Evolutionary conservation across 1,140 invertebrate genomes (phyloP), one percentile per base, ranked within the genome.

Genomic region (Bombus soroeensis): DNA sequence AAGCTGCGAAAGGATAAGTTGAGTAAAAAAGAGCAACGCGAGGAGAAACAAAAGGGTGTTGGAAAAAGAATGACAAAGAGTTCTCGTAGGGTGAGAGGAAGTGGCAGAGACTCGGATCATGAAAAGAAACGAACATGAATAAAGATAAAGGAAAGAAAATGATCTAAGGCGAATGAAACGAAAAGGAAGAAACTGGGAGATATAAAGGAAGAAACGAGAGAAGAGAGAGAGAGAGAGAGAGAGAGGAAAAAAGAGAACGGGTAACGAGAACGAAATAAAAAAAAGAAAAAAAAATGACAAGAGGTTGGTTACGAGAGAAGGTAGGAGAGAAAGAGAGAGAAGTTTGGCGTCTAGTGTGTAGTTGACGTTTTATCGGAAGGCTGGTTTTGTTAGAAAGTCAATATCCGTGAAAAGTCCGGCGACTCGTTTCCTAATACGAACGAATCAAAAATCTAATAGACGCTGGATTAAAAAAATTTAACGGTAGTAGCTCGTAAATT

Each of bases 1-100:
- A 34, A 68, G 76, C n/a, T 81, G 64, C 37, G 78, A 83, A 83
- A 89, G 74, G 39, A 73, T 85, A 75, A 64, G 62, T 68, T 22
- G 39, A 37, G 37, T 22, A 25, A 64, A n/a, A 64, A 64, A 3
- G 57, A 77, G 57, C 37, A 53, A 39, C 75, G 37, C 10, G 18
- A 39, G n/a, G 41, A 37, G 32, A 39, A 70, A 80, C 39, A 70
- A 70, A 59, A 41, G 28, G n/a, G 18, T 22, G 47, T 34, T 80
- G n/a, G 75, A 64, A 64, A 70, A 80, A n/a, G 32, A 80, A 70
- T 70, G 22, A 80, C 43, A 70, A 53, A 80, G 78, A 43, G 43
- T 68, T 53, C 47, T 53, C n/a, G 62, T 32, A 66, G 64, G 25
- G 37, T 15, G 34, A 28, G 28, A 80, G 78, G 78, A 80, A 80